phyloP scores from a whole-genome alignment of 2,888 invertebrate genomes.

The Rhagium mordax region DNA sequence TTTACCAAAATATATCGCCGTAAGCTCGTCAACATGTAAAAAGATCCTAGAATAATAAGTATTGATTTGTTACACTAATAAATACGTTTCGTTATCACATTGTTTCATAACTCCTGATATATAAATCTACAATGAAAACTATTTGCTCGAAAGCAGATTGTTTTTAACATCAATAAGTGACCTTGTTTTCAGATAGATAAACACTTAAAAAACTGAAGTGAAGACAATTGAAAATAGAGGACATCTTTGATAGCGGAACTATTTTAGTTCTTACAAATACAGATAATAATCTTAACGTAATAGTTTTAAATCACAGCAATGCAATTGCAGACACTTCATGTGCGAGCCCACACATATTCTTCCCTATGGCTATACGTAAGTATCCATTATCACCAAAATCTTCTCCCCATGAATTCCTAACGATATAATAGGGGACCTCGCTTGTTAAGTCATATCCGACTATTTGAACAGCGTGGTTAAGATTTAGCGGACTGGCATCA shows the following conservation, averaged over 20 bases:
- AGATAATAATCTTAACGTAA: not conserved
- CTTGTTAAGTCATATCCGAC: constrained; percentile 86
- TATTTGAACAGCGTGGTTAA: constrained; percentile 89
- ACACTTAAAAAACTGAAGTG: too few species aligned
- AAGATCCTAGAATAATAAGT: not conserved
- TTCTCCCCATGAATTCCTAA: constrained; percentile 88
- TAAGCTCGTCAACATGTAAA: not conserved
- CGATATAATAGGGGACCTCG: constrained; percentile 85
- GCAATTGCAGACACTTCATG: constrained; percentile 79
- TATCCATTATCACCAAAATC: constrained; percentile 85
- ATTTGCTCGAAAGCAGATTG: not conserved
- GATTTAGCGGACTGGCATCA: constrained; percentile 72
- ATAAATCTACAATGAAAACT: too few species aligned
- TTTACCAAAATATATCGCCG: not conserved
- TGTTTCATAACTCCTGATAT: not conserved
- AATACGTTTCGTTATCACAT: not conserved
- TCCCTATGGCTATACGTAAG: constrained; percentile 81
- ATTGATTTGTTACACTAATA: not conserved
- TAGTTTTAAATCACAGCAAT: constrained; percentile 61
- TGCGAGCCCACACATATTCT: constrained; percentile 85
- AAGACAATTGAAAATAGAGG: too few species aligned
- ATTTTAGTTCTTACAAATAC: not conserved
- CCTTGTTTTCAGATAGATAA: not conserved
- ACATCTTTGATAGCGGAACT: too few species aligned
- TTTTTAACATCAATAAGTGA: not conserved